Base-by-base conservation (phyloP, 2,797 vertebrate genomes). In the Tinamus major region DNA sequence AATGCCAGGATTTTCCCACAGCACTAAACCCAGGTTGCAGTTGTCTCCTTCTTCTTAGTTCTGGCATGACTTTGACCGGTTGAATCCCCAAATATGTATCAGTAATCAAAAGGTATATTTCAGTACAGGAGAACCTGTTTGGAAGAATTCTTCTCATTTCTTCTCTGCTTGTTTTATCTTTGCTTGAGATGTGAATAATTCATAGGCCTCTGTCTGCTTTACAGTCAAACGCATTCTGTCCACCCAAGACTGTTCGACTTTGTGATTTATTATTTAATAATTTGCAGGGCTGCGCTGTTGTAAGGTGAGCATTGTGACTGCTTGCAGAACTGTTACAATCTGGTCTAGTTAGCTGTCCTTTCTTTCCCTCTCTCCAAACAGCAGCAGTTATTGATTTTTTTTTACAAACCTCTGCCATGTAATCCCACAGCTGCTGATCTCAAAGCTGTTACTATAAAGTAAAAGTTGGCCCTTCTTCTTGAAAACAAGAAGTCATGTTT, bases 221-320 rank as follows among this genome's bases (percentile, higher is more conserved):
- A 97, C 98, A 98, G 98, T 98, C 98, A 98, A 98, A 98, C 98
- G 97, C 98, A 97, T 98, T 98, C 98, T 98, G 98, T 98, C 98
- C 98, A 97, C 98, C 98, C 97, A 98, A 98, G 97, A 97, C 98
- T 98, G 97, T 98, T 98, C 98, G 97, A 98, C 98, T 98, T 98
- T 98, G 98, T 98, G 98, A 99, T 98, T 98, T 98, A 98, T 98
- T 98, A 99, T 98, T 98, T 98, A 98, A 98, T 97, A 98, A 97
- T 98, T 98, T 98, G 98, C 98, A 98, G 98, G 98, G 98, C 98
- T 98, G 97, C 98, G 98, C 97, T 97, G 97, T 97, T 98, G 98
- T 98, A 98, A 98, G 98, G 97, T 97, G 97, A 97, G 98, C 98
- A 97, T 96, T 98, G 98, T 97, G 98, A 97, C 98, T 98, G 97